Evolutionary conservation across 2,888 invertebrate genomes (phyloP).

Genomic region (Ochropleura plecta): DNA sequence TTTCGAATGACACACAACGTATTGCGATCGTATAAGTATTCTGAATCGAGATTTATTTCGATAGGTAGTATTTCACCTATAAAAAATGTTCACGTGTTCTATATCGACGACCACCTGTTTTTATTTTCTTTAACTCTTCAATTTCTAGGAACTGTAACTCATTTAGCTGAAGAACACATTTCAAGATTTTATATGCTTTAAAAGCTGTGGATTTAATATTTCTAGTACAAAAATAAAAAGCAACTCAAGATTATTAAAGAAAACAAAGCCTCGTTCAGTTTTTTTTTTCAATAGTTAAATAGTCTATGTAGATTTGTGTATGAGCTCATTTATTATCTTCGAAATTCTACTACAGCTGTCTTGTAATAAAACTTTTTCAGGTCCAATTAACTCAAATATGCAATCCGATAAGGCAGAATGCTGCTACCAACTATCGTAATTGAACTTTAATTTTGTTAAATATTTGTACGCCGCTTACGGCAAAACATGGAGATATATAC

Average conservation of each 20-base stretch:
- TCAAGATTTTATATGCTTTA: not conserved
- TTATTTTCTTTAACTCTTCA: not conserved
- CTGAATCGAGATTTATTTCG: conserved; percentile 24
- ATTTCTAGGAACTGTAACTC: not conserved
- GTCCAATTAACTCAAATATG: conserved; percentile 1
- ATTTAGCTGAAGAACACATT: not conserved
- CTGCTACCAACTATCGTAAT: no score
- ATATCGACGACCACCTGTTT: not conserved
- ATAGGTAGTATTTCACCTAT: not conserved
- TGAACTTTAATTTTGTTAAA: no score
- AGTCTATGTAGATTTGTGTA: not conserved
- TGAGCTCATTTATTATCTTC: not conserved
- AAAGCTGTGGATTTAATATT: not conserved
- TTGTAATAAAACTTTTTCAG: conserved; percentile 6
- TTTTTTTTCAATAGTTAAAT: not conserved
- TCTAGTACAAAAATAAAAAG: not conserved
- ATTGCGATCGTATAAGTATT: conserved; percentile 38
- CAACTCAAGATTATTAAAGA: not conserved
- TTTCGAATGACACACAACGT: conserved; percentile 34
- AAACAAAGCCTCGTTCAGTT: not conserved
- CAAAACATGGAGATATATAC: no score
- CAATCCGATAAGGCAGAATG: no score
- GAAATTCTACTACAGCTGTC: not conserved
- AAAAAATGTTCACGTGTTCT: conserved; percentile 13
- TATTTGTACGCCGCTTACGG: no score